These are phyloP conservation scores for Xiphophorus birchmanni DNA, from an alignment of 2,797 vertebrate species.

Conservation along the genomic window DNA sequence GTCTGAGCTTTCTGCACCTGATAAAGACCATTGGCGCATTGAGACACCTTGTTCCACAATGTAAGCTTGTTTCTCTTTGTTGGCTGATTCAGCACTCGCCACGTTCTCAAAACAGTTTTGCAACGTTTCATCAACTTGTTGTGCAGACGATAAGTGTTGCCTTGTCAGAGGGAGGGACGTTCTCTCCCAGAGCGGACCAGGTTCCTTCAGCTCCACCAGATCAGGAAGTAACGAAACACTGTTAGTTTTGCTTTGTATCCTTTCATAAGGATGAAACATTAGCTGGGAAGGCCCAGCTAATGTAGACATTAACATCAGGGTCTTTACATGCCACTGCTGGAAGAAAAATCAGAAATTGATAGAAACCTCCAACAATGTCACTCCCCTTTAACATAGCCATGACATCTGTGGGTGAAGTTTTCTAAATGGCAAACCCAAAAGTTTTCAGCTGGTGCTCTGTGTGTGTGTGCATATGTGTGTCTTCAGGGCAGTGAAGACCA, in stretches of 20 bases:
- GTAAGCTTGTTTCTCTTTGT: background rate
- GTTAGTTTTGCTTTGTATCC: background rate
- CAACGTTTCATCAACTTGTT: background rate
- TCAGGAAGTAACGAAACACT: background rate
- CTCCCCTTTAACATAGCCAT: background rate
- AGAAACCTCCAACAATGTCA: background rate
- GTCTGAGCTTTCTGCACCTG: too few species aligned
- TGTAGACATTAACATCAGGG: background rate
- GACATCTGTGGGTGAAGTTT: background rate
- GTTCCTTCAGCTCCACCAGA: too few species aligned
- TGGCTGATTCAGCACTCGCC: background rate
- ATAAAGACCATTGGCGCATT: too few species aligned
- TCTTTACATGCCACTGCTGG: background rate
- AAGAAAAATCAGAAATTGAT: background rate
- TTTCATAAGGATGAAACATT: too few species aligned
- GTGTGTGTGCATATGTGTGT: conserved; percentile 41
- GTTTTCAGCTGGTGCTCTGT: background rate
- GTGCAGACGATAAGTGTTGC: background rate
- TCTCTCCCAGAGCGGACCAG: background rate
- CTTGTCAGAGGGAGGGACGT: background rate
- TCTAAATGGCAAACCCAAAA: background rate
- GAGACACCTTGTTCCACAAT: too few species aligned
- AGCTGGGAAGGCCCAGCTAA: too few species aligned
- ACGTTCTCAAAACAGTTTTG: background rate
- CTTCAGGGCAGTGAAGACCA: conserved; percentile 93